phyloP scores from a whole-genome alignment of 2,888 invertebrate species.

The Drosophila barbarae region DNA sequence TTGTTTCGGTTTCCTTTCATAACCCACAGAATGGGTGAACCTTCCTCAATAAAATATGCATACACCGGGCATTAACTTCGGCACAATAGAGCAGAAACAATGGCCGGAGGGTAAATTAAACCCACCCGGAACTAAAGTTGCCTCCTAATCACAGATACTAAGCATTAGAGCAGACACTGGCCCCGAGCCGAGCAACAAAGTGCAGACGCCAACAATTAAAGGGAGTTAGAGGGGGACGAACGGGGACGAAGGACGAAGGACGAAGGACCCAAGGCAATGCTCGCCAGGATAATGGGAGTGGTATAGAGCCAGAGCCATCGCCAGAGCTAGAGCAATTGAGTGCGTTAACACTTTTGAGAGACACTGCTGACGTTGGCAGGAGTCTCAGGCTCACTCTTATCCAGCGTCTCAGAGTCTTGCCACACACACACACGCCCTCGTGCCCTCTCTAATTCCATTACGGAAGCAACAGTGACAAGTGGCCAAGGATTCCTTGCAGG shows the following conservation, averaged over 20 bases:
- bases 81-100: slow-evolving; percentile 29
- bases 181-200: slow-evolving; percentile 60
- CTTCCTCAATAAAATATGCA: slow-evolving; percentile 68
- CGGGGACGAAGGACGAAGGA: background rate
- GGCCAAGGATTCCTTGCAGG: slow-evolving; percentile 47
- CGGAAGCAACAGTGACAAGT: slow-evolving; percentile 74
- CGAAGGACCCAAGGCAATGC: slow-evolving; percentile 5
- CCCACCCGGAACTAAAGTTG: slow-evolving; percentile 35
- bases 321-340: slow-evolving; percentile 52
- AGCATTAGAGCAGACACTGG: slow-evolving; percentile 59
- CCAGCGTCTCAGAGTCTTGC: slow-evolving; percentile 3
- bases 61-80: slow-evolving; percentile 43
- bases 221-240: background rate
- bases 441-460: slow-evolving; percentile 64
- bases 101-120: slow-evolving; percentile 8
- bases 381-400: slow-evolving; percentile 19
- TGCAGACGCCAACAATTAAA: slow-evolving; percentile 69
- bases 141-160: slow-evolving; percentile 69
- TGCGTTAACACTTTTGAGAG: slow-evolving; percentile 68
- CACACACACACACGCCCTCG: slow-evolving; percentile 8
- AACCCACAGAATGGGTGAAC: slow-evolving; percentile 31
- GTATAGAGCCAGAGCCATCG: slow-evolving; percentile 8
- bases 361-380: slow-evolving; percentile 48
- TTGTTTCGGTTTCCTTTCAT: slow-evolving; percentile 20
- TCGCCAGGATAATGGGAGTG: background rate